A percentile compares a stretch with the other conserved stretches of the same genome.
Conservation (phyloP, 2,113 vertebrate genomes). For the Cochlearius cochlearius region DNA sequence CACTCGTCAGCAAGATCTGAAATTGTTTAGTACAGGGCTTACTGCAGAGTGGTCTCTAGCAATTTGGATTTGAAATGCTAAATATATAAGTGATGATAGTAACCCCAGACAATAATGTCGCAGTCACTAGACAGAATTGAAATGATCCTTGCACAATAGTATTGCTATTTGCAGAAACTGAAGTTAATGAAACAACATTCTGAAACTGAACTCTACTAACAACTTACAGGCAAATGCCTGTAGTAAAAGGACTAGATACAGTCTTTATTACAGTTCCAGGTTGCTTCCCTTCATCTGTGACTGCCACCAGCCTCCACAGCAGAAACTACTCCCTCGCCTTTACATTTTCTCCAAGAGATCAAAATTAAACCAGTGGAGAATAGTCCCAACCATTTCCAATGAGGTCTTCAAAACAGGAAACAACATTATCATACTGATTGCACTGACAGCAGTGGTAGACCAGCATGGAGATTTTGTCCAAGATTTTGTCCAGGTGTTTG, state of each 20-base stretch:
- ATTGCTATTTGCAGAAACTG: not conserved
- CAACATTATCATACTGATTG: not conserved
- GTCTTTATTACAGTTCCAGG: not conserved
- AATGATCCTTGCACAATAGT: not conserved
- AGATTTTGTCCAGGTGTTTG: accelerated
- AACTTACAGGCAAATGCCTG: not conserved
- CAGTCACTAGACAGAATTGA: not conserved
- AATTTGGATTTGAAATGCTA: not conserved
- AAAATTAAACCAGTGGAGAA: not conserved
- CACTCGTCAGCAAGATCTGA: not conserved
- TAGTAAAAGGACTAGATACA: not conserved
- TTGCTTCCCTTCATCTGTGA: not conserved
- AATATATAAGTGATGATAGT: not conserved
- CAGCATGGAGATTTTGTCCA: not conserved
- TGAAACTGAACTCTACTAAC: not conserved
- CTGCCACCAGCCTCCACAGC: not conserved
- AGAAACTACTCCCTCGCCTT: not conserved
- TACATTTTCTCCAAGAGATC: not conserved
- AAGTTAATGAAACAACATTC: not conserved
- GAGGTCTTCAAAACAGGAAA: not conserved
- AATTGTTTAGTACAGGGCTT: not conserved
- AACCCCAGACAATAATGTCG: not conserved
- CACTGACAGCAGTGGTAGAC: not conserved
- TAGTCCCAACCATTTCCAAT: not conserved
- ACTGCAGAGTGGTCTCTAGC: not conserved